Conservation (phyloP, 2,797 vertebrate genomes). For the Tragopan temminckii region DNA sequence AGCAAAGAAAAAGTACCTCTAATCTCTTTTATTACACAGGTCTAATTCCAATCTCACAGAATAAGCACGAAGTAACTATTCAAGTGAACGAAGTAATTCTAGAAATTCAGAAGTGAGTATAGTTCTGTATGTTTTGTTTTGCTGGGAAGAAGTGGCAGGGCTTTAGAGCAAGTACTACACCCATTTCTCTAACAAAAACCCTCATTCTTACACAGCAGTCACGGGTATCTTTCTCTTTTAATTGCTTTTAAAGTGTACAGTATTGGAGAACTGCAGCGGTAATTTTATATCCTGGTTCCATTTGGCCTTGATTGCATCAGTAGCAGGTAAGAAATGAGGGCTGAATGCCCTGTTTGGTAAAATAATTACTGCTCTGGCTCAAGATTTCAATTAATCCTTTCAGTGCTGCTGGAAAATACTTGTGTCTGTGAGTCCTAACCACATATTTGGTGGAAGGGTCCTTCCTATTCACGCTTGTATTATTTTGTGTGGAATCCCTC, state of each 20-base stretch:
- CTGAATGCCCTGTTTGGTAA: slow-evolving; percentile 66
- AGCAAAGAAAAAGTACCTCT: not conserved
- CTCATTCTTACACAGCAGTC: slow-evolving; percentile 57
- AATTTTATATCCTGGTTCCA: slow-evolving; percentile 59
- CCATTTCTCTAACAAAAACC: slow-evolving; percentile 65
- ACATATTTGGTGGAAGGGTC: not conserved
- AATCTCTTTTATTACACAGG: not conserved
- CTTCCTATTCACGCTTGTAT: not conserved
- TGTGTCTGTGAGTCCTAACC: slow-evolving; percentile 1
- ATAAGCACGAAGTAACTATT: slow-evolving; percentile 16
- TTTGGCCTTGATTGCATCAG: slow-evolving; percentile 65
- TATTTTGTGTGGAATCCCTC: not conserved
- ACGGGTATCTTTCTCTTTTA: slow-evolving; percentile 36
- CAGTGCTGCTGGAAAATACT: slow-evolving; percentile 47
- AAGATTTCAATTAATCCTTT: slow-evolving; percentile 73
- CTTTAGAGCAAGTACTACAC: slow-evolving; percentile 21
- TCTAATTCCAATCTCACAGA: slow-evolving; percentile 19
- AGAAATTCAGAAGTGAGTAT: slow-evolving; percentile 6
- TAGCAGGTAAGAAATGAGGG: slow-evolving; percentile 50
- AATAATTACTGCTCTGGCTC: slow-evolving; percentile 66
- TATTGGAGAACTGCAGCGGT: slow-evolving; percentile 18
- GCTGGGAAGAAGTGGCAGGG: slow-evolving; percentile 3
- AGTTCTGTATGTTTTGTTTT: slow-evolving; percentile 49
- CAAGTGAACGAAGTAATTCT: slow-evolving; percentile 36
- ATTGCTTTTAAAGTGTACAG: slow-evolving; percentile 62